Percentiles rank a stretch among this genome's conserved stretches.
Conservation (phyloP, 2,888 invertebrate genomes). For the Deilephila porcellus region DNA sequence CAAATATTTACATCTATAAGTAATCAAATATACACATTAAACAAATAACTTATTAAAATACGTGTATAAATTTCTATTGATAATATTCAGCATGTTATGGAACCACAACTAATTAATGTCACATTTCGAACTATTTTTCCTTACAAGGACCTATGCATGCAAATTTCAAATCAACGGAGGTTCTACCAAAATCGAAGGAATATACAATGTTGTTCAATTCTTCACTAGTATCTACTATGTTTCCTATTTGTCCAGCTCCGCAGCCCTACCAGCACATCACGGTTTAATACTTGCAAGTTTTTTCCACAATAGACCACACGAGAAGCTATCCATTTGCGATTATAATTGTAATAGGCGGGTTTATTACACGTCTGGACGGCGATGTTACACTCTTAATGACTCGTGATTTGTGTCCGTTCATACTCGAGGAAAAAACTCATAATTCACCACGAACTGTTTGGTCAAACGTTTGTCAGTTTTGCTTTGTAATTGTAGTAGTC, state of each 20-base stretch:
- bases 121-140: background rate
- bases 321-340: slow-evolving; percentile 23
- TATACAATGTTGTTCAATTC: no score
- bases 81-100: background rate
- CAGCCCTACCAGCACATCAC: slow-evolving; percentile 18
- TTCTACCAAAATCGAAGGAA: no score
- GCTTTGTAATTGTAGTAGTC: no score
- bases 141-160: background rate
- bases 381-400: background rate
- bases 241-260: background rate
- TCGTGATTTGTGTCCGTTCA: slow-evolving; percentile 8
- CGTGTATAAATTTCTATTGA: no score
- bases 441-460: background rate
- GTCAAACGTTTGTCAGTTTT: background rate
- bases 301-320: slow-evolving; percentile 27
- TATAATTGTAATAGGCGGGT: slow-evolving; percentile 19
- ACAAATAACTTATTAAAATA: no score
- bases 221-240: no score
- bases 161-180: no score
- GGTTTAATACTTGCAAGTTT: slow-evolving; percentile 29
- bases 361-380: slow-evolving; percentile 12
- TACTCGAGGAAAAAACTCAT: background rate
- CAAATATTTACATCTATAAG: no score
- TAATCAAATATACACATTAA: no score
- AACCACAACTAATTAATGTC: background rate